These are phyloP conservation scores for Tyrophagus putrescentiae DNA, from an alignment of 1,140 invertebrate genomes.

Conservation along the genomic window DNA sequence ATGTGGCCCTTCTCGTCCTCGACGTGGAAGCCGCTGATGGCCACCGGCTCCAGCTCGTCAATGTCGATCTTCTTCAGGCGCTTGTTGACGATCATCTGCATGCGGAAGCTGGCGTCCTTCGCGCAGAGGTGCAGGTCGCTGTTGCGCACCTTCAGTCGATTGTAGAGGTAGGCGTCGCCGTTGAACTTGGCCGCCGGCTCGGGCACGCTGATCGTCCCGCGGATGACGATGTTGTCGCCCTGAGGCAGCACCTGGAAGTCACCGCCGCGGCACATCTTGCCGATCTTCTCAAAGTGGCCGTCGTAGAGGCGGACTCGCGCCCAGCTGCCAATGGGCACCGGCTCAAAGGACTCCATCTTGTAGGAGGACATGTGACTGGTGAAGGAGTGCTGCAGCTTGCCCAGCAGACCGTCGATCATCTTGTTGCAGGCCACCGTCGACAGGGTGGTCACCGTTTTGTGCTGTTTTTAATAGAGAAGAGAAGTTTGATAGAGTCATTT, in stretches of 20 bases:
- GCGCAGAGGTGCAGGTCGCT: background rate
- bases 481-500: background rate
- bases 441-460: background rate
- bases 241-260: background rate
- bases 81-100: constrained; percentile 1
- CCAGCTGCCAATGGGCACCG: background rate
- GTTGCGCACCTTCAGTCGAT: background rate
- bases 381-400: background rate
- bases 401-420: background rate
- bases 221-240: constrained; percentile 1
- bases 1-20: background rate
- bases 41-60: constrained; percentile 1
- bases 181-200: background rate
- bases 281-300: background rate
- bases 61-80: background rate
- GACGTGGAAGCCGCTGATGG: background rate
- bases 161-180: constrained; percentile 7
- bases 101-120: background rate
- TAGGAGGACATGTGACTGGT: background rate
- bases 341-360: background rate
- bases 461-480: background rate
- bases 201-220: background rate
- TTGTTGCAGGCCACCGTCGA: background rate
- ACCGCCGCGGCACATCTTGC: background rate
- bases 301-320: background rate